These are phyloP conservation scores for Pseudochirops cupreus DNA, from an alignment of 2,797 vertebrate genomes.

Conservation along the genomic window DNA sequence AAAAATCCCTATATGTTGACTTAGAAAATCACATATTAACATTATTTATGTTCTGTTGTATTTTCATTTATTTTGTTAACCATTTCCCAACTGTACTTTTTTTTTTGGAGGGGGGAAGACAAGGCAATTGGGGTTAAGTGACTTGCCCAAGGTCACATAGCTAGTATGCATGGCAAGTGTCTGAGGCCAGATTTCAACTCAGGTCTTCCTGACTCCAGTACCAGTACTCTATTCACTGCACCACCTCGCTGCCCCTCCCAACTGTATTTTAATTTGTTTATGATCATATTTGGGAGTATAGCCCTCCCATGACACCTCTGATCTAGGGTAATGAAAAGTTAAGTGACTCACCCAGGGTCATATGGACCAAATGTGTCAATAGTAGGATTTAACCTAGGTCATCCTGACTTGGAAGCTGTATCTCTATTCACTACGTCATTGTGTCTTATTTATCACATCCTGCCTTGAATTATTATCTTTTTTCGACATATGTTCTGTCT, in stretches of 20 bases:
- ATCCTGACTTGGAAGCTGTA: not conserved
- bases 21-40: too few relatives aligned
- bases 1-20: not conserved
- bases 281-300: not conserved
- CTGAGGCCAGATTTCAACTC: too few relatives aligned
- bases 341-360: not conserved
- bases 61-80: not conserved
- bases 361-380: not conserved
- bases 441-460: not conserved
- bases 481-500: not conserved
- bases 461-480: not conserved
- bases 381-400: not conserved
- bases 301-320: not conserved
- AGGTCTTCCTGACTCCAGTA: too few relatives aligned
- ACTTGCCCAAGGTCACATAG: too few relatives aligned
- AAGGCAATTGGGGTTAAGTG: too few relatives aligned
- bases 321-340: conserved; percentile 12
- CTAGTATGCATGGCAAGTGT: too few relatives aligned
- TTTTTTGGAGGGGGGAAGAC: too few relatives aligned
- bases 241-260: not conserved
- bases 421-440: not conserved
- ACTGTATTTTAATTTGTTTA: not conserved
- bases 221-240: too few relatives aligned
- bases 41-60: too few relatives aligned
- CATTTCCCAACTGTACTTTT: not conserved